Percentiles rank a stretch among this genome's conserved stretches.
phyloP scores from a whole-genome alignment of 2,888 invertebrate species.

The Adelognathus sp. region DNA sequence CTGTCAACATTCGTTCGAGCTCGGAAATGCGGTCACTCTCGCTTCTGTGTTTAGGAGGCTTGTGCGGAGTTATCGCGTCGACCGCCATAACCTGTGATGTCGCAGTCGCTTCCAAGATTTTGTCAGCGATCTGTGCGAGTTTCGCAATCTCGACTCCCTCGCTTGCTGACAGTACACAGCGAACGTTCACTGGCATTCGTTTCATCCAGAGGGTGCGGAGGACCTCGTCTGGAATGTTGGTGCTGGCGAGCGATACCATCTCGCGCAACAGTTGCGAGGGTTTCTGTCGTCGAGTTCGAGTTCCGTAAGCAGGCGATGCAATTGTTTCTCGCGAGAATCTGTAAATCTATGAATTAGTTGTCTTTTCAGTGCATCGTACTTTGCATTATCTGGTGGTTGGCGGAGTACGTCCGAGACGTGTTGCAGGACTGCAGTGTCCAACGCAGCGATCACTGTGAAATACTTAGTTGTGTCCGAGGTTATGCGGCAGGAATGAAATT shows the following conservation, averaged over 20 bases:
- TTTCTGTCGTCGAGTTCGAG: conserved; percentile 57
- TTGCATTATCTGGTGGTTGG: conserved; percentile 37
- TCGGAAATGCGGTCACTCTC: not conserved
- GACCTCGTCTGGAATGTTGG: conserved; percentile 38
- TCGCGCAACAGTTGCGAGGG: conserved; percentile 59
- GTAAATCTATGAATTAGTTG: conserved; percentile 47
- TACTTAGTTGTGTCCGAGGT: conserved; percentile 52
- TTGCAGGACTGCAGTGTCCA: conserved; percentile 49
- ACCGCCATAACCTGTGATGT: not conserved
- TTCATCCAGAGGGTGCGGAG: conserved; percentile 54
- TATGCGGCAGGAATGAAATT: conserved; percentile 48
- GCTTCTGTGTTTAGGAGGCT: not conserved
- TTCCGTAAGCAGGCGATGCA: conserved; percentile 52
- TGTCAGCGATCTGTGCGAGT: conserved; percentile 46
- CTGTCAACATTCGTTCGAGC: not conserved
- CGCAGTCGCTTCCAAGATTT: conserved; percentile 23
- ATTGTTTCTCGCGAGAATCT: conserved; percentile 50
- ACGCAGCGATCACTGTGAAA: conserved; percentile 39
- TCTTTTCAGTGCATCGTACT: conserved; percentile 51
- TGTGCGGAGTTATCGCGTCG: not conserved
- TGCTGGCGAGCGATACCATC: conserved; percentile 53
- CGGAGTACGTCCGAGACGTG: conserved; percentile 55
- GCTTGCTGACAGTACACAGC: conserved; percentile 22
- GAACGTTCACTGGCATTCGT: conserved; percentile 40
- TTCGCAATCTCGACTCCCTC: conserved; percentile 15